Evolutionary conservation across 2,888 invertebrate genomes (phyloP).

Genomic region (Dicranocentrus wangi): DNA sequence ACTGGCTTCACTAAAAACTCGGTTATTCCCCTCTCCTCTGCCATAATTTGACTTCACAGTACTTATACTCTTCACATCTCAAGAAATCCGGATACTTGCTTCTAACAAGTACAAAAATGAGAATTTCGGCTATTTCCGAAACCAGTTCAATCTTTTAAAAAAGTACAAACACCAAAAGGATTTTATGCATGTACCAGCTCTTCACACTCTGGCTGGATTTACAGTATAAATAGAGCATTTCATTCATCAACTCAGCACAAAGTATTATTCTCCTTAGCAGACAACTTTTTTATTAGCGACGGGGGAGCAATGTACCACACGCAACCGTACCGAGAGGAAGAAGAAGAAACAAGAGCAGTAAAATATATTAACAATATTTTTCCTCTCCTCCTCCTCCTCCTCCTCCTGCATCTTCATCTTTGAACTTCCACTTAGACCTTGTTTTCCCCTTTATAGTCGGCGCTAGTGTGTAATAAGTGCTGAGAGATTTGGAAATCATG

Average conservation of each 20-base stretch:
- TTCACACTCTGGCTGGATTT: neutral
- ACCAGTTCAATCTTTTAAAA: conserved; percentile 2
- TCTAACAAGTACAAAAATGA: neutral
- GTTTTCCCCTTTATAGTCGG: neutral
- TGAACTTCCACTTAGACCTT: neutral
- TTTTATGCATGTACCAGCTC: neutral
- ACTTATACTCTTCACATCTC: neutral
- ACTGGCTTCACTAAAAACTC: neutral
- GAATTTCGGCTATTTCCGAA: neutral
- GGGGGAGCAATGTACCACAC: conserved; percentile 26
- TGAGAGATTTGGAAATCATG: neutral
- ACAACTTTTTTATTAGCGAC: conserved; percentile 24
- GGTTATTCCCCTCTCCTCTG: neutral
- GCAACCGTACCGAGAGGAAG: neutral
- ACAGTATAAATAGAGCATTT: conserved; percentile 34
- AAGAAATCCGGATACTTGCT: neutral
- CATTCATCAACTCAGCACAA: conserved; percentile 11
- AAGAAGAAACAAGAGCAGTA: neutral
- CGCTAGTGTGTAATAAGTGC: neutral
- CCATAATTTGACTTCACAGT: neutral
- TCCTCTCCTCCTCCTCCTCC: neutral
- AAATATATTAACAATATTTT: conserved; percentile 14
- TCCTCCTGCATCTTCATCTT: neutral
- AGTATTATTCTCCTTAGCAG: neutral
- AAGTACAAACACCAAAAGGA: neutral